These are phyloP conservation scores for Oppia nitens DNA, from an alignment of 1,140 invertebrate genomes.

Conservation along the genomic window DNA sequence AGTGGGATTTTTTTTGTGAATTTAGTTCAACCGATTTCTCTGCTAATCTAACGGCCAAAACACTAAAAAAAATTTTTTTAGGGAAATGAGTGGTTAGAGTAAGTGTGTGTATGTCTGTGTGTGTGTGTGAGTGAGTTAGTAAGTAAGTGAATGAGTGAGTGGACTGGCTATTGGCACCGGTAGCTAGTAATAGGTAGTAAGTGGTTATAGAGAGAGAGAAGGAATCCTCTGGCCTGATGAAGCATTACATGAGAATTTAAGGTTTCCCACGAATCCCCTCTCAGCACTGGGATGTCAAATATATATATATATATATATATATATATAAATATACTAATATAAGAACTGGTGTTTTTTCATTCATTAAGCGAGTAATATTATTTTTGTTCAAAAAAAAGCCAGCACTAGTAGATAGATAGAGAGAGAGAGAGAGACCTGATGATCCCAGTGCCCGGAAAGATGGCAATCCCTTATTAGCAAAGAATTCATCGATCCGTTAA, in stretches of 20 bases:
- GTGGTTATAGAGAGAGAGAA: background rate
- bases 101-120: background rate
- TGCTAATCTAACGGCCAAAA: no score
- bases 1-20: no score
- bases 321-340: no score
- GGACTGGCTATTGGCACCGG: background rate
- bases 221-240: background rate
- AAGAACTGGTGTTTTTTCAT: no score
- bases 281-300: background rate
- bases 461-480: background rate
- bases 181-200: background rate
- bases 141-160: background rate
- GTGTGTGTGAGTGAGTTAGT: background rate
- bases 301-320: no score
- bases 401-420: no score
- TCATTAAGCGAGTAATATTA: no score
- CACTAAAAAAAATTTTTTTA: no score
- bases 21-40: no score
- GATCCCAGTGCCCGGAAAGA: background rate
- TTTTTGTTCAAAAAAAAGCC: no score
- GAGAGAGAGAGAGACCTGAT: no score
- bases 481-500: background rate
- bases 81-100: background rate
- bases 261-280: background rate
- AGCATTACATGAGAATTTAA: background rate